Conservation (phyloP, 1,140 invertebrate genomes). For the Anadara kagoshimensis region DNA sequence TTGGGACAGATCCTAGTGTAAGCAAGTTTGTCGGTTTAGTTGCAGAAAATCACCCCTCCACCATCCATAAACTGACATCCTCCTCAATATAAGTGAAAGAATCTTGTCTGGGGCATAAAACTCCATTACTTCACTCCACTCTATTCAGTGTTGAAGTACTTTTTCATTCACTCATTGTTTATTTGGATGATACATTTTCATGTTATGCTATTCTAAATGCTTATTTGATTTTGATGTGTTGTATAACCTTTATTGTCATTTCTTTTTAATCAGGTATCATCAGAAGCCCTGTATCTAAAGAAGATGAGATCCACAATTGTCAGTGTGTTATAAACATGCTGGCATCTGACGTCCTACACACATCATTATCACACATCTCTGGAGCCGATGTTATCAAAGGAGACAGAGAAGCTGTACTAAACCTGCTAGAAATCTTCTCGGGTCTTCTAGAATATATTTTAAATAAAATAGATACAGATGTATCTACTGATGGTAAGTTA, state of each 20-base stretch:
- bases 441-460: conserved; percentile 69
- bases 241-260: neutral
- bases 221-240: too few relatives aligned
- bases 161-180: too few relatives aligned
- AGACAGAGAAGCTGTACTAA: conserved; percentile 59
- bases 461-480: conserved; percentile 69
- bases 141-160: too few relatives aligned
- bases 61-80: too few relatives aligned
- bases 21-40: too few relatives aligned
- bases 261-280: conserved; percentile 60
- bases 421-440: conserved; percentile 71
- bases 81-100: too few relatives aligned
- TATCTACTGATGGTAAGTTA: conserved; percentile 48
- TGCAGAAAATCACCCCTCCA: too few relatives aligned
- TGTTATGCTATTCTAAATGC: too few relatives aligned
- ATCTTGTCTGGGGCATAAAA: too few relatives aligned
- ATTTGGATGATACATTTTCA: too few relatives aligned
- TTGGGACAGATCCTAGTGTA: too few relatives aligned
- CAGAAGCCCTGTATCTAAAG: conserved; percentile 52
- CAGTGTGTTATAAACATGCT: conserved; percentile 71
- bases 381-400: conserved; percentile 65
- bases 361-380: conserved; percentile 71
- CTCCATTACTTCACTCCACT: too few relatives aligned
- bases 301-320: conserved; percentile 72
- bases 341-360: conserved; percentile 68